Evolutionary conservation across 2,888 invertebrate genomes (phyloP), one percentile per base, ranked within the genome.

Genomic region (Drosophila lacicola): DNA sequence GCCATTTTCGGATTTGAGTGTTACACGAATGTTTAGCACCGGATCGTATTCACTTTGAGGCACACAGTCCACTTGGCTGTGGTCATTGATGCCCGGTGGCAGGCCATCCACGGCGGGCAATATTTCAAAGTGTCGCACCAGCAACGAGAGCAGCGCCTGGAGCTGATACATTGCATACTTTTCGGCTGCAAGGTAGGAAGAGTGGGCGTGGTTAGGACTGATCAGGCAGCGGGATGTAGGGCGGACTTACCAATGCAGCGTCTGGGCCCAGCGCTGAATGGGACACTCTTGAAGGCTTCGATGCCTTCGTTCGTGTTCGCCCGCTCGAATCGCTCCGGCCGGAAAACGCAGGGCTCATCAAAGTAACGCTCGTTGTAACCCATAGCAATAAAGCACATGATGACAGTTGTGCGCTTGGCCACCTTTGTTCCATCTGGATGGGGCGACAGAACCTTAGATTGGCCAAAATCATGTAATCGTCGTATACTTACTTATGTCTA

Each of bases 191-290:
- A 56, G 10, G 6, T 19, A 8, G 2, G 2, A 9, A 19, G 1
- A 2, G 3, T 21, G 9, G 13, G 4, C 1, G 9, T n/a, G 37
- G 2, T 47, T 8, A 42, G 8, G n/a, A 10, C 3, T 6, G 37
- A 11, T 4, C 8, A 8, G 21, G 1, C 4, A 4, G 4, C 17
- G 8, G 1, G 11, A 1, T 14, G 25, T 34, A 13, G 6, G 2
- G 2, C 8, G 2, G 1, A 39, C 70, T 39, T 56, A 88, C 87
- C 87, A 47, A 88, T 82, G 80, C 94, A 94, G 74, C 94, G 94
- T 60, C 95, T 93, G 0, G 94, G 94, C 0, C 95, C 95, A 33
- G 95, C 95, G 78, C 95, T 95, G 70, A 95, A 95, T 0, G 94
- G 93, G 10, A 95, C 90, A 91, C 93, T 95, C 37, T 92, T 92